Percentiles rank a stretch among this genome's conserved stretches.
Conservation (phyloP, 1,140 invertebrate species). For the Macrotrachela quadricornifera region DNA sequence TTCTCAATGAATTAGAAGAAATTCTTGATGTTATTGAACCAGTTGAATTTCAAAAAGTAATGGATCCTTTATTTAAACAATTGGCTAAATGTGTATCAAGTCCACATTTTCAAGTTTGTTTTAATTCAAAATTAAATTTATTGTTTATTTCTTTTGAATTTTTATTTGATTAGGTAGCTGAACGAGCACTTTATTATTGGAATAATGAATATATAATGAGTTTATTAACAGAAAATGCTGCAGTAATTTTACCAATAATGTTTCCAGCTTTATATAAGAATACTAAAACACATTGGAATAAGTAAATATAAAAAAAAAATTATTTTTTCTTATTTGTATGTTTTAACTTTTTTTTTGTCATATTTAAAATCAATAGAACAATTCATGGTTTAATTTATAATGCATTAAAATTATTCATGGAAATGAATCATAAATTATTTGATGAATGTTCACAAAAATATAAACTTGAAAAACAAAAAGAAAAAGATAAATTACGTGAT, state of each 20-base stretch:
- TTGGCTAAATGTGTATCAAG: constrained; percentile 35
- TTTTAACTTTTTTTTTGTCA: no score
- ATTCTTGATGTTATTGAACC: constrained; percentile 38
- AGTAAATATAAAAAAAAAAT: constrained; percentile 37
- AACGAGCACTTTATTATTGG: constrained; percentile 37
- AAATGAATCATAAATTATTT: constrained; percentile 97
- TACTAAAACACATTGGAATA: constrained; percentile 97
- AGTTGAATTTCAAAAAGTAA: constrained; percentile 35
- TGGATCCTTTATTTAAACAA: constrained; percentile 35
- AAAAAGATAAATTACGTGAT: constrained; percentile 30
- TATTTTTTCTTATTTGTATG: background rate
- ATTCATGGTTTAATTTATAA: constrained; percentile 98
- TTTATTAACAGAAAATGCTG: constrained; percentile 34
- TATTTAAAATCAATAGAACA: constrained; percentile 39
- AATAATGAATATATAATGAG: constrained; percentile 38
- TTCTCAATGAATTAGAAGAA: constrained; percentile 37
- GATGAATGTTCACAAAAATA: constrained; percentile 91
- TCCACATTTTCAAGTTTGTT: constrained; percentile 36
- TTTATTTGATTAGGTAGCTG: constrained; percentile 28
- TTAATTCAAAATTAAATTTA: no score
- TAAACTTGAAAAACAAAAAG: constrained; percentile 59
- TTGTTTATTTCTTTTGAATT: background rate
- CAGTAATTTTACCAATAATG: constrained; percentile 43
- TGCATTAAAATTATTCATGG: constrained; percentile 94
- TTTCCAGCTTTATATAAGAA: constrained; percentile 86